Percentiles rank a stretch among this genome's conserved stretches.
phyloP scores from a whole-genome alignment of 2,888 invertebrate species.

The Exocentrus adspersus region DNA sequence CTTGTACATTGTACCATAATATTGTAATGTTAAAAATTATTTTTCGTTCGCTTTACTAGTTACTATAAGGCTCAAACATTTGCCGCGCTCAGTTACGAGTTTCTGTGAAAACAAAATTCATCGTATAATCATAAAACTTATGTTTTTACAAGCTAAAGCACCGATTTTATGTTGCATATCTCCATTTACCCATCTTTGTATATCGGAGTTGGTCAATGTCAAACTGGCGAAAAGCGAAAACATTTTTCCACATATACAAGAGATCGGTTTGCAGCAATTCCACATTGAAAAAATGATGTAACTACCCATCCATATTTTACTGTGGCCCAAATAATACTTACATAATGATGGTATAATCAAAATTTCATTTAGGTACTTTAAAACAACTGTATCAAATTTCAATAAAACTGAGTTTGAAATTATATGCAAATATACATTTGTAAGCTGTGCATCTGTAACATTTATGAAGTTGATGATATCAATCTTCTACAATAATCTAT shows the following conservation, averaged over 20 bases:
- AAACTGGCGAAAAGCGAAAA: neutral
- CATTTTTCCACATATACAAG: neutral
- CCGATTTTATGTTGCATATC: constrained; percentile 38
- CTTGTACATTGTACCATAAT: constrained; percentile 56
- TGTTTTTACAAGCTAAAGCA: constrained; percentile 46
- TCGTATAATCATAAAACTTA: constrained; percentile 47
- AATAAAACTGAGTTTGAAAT: too few species aligned
- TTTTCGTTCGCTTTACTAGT: constrained; percentile 30
- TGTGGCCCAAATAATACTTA: neutral
- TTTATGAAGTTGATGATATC: too few species aligned
- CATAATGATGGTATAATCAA: too few species aligned
- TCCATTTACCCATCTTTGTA: neutral
- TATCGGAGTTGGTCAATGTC: constrained; percentile 8
- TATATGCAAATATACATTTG: too few species aligned
- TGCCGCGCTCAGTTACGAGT: constrained; percentile 33
- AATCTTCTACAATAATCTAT: too few species aligned
- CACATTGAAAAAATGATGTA: too few species aligned
- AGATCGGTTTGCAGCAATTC: too few species aligned
- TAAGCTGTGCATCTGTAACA: too few species aligned
- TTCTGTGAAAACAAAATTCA: constrained; percentile 34
- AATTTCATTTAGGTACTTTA: too few species aligned
- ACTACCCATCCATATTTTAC: neutral
- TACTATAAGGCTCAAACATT: constrained; percentile 6
- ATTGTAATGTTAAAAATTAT: constrained; percentile 48
- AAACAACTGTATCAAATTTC: too few species aligned